phyloP scores from a whole-genome alignment of 2,113 vertebrate genomes.

The Emberiza fucata region DNA sequence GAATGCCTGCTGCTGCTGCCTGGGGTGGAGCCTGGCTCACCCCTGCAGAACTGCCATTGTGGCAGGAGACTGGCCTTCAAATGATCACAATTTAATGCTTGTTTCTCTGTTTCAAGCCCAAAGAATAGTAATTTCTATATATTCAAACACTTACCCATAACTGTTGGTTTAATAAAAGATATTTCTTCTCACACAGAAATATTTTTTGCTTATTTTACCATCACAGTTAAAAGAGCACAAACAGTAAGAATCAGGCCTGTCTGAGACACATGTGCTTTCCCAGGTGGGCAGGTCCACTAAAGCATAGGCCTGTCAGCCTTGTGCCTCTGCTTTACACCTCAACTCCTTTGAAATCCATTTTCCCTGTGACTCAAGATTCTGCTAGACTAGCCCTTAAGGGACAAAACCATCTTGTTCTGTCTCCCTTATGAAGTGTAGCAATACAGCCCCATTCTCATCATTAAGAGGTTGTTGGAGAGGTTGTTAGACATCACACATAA shows the following conservation, averaged over 20 bases:
- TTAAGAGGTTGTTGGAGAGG: neutral
- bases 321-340: neutral
- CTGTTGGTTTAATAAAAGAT: neutral
- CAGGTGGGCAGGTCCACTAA: neutral
- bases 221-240: neutral
- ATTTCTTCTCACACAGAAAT: neutral
- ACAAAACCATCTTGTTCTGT: fast-evolving
- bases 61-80: neutral
- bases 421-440: neutral
- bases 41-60: neutral
- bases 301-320: neutral
- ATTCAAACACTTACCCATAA: neutral
- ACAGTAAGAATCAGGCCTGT: neutral
- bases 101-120: neutral
- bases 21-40: neutral
- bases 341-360: neutral
- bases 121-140: neutral
- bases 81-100: neutral
- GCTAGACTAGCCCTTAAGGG: neutral
- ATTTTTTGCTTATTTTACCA: neutral
- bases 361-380: neutral
- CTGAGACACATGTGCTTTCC: neutral
- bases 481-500: neutral
- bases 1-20: neutral
- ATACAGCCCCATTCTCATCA: neutral